Evolutionary conservation across 2,888 invertebrate species (phyloP), one percentile per base, ranked within the genome.

Genomic region (Schizotus pectinicornis): DNA sequence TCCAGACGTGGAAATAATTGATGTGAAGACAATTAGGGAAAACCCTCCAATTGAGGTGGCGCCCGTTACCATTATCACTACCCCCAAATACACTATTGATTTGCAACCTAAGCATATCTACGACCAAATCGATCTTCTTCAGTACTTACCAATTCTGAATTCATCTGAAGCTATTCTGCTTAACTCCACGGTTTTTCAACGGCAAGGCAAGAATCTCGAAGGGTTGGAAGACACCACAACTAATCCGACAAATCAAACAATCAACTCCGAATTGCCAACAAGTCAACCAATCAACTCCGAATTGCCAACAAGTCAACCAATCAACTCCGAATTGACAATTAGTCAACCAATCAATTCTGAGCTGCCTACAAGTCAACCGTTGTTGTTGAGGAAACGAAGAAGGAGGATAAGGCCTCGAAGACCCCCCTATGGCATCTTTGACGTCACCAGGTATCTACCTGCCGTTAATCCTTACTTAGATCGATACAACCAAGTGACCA

Each of bases 21-120:
- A 53, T 14, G 54, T 54, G 9, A 51, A 53, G 31, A 45, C 49
- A 35, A 35, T 11, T 35, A 47, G 7, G 8, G 43, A 47, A 7
- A 36, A 36, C 37, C 8, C 50, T 30, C 35, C 49, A 14, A 55
- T 51, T 22, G 43, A 55, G 30, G 7, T 39, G 31, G 51, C 65
- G 22, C 41, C 62, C 1, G 59, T 70, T 1, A 68, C 65, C 43
- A 54, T 73, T n/a, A 67, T 74, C 13, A 74, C 75, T 0, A 74
- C 73, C 3, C 73, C 74, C 34, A 71, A 69, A 42, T 74, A 75
- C 50, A 74, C 73, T 1, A 64, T 73, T 31, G 55, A 70, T 51
- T 56, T 74, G 13, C 70, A 67, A 46, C 75, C 76, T 1, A 71
- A 74, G 53, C 71, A 75, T 58, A 75, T 75, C 46, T 76, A 76